A percentile compares a stretch with the other conserved stretches of the same genome.
Evolutionary conservation across 2,113 vertebrate species (phyloP).

Genomic region (Rallus limicola): DNA sequence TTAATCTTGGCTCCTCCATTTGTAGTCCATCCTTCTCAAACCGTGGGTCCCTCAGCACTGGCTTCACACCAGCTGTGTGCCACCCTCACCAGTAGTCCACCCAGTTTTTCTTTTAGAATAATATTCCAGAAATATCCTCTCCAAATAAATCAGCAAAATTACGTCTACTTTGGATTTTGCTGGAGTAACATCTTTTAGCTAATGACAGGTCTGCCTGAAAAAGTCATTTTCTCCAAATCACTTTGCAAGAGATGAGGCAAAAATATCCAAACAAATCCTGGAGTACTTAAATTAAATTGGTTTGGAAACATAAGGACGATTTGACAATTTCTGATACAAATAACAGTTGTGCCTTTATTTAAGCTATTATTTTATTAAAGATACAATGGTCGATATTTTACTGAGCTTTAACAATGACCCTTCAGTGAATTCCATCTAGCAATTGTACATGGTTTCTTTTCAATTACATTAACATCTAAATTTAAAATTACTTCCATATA

Average conservation of each 20-base stretch:
- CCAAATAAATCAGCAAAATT: not conserved
- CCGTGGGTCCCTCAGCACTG: not conserved
- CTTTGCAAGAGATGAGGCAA: not conserved
- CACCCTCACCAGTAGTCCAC: not conserved
- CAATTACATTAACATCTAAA: not conserved
- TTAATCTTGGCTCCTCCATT: slow-evolving; percentile 5
- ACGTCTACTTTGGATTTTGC: not conserved
- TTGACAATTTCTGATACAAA: not conserved
- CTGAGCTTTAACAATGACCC: not conserved
- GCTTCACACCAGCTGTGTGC: not conserved
- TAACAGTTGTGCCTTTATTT: not conserved
- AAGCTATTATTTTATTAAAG: not conserved
- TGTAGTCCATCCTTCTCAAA: not conserved
- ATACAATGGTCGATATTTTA: not conserved
- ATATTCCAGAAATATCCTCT: not conserved
- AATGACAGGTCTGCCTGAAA: not conserved
- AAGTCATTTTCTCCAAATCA: not conserved
- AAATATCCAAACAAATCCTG: not conserved
- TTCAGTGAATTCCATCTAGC: not conserved
- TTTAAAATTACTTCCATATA: not conserved
- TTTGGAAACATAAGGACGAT: not conserved
- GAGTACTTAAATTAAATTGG: not conserved
- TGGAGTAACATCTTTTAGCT: not conserved
- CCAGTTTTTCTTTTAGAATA: not conserved
- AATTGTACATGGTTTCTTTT: not conserved